These are phyloP conservation scores for Indicator indicator DNA, from an alignment of 2,113 vertebrate species.

Conservation along the genomic window DNA sequence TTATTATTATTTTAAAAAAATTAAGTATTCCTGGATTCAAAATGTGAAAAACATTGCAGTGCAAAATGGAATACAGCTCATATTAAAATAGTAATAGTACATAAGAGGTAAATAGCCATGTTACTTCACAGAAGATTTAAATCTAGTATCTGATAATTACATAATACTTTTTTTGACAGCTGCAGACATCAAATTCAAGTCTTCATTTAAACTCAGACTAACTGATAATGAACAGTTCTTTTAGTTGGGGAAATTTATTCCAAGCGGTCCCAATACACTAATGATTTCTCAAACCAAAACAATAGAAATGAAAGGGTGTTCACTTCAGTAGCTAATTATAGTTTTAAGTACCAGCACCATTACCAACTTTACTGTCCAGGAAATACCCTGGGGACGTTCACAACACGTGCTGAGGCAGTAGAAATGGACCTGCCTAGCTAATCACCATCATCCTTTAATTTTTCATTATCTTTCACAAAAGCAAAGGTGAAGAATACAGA, in stretches of 20 bases:
- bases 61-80: background rate
- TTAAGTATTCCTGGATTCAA: background rate
- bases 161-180: background rate
- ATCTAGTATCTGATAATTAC: background rate
- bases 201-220: background rate
- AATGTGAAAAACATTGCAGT: background rate
- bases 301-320: conserved; percentile 1
- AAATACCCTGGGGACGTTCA: background rate
- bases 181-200: background rate
- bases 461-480: background rate
- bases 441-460: background rate
- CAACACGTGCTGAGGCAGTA: background rate
- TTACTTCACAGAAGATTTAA: background rate
- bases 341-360: background rate
- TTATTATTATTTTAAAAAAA: background rate
- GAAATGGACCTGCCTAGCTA: background rate
- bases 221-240: background rate
- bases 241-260: background rate
- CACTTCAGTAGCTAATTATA: background rate
- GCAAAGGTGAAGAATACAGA: background rate
- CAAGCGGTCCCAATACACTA: background rate
- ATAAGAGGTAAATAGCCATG: background rate
- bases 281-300: conserved; percentile 10
- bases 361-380: background rate
- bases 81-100: background rate